These are phyloP conservation scores for honey bee (Apis mellifera) DNA, from an alignment of 1,140 invertebrate species.

Conservation along the genomic window Amel_HAv3.1 CM009942.2:2045001-2045500, in stretches of 20 bases:
- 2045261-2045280: constrained; percentile 58
- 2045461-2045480: constrained; percentile 32
- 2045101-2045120: not conserved
- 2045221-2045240: constrained; percentile 27
- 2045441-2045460: constrained; percentile 40
- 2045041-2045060: constrained; percentile 18
- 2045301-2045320: constrained; percentile 57
- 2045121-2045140: not conserved
- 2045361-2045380: constrained; percentile 59
- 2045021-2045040: constrained; percentile 9
- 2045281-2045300: constrained; percentile 62
- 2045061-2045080: constrained; percentile 29
- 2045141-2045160: not conserved
- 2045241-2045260: constrained; percentile 57
- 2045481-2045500: constrained; percentile 31
- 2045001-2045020: not conserved
- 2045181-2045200: not conserved
- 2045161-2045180: not conserved
- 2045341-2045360: constrained; percentile 60
- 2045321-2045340: constrained; percentile 67
- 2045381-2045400: constrained; percentile 59
- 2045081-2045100: constrained; percentile 13
- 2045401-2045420: constrained; percentile 64
- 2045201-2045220: not conserved
- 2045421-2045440: constrained; percentile 60